phyloP scores from a whole-genome alignment of 2,797 vertebrate species.

The Chelmon rostratus region DNA sequence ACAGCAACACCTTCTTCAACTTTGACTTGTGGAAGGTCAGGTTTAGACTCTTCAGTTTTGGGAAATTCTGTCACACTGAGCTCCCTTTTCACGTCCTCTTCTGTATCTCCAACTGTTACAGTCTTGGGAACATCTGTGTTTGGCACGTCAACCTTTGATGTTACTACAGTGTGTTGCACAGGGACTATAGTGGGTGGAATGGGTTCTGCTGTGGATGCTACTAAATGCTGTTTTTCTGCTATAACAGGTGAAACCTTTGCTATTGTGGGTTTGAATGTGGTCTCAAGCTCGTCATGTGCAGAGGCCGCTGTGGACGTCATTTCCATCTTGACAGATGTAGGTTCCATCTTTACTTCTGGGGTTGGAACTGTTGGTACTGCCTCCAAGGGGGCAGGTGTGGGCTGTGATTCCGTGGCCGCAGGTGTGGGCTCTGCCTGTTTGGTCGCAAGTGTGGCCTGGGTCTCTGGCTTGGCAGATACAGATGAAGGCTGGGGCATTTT shows the following conservation, averaged over 20 bases:
- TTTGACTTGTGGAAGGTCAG: slow-evolving; percentile 41
- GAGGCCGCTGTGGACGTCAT: slow-evolving; percentile 11
- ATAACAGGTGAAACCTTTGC: slow-evolving; percentile 29
- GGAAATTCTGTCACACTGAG: slow-evolving; percentile 11
- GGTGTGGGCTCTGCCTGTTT: slow-evolving; percentile 54
- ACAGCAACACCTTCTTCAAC: slow-evolving; percentile 7
- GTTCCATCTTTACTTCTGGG: slow-evolving; percentile 44
- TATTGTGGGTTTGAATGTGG: slow-evolving; percentile 14
- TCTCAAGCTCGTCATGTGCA: slow-evolving; percentile 27
- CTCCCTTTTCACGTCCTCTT: slow-evolving; percentile 37
- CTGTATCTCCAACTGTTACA: slow-evolving; percentile 23
- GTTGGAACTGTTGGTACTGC: slow-evolving; percentile 20
- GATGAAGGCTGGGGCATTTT: slow-evolving; percentile 80
- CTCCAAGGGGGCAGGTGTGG: slow-evolving; percentile 21
- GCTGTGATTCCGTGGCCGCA: slow-evolving; percentile 51
- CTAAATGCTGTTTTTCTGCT: slow-evolving; percentile 40
- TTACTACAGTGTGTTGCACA: slow-evolving; percentile 36
- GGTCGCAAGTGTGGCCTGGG: slow-evolving; percentile 56
- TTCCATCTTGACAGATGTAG: slow-evolving; percentile 47
- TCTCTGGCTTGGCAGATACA: slow-evolving; percentile 62
- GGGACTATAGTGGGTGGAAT: background rate
- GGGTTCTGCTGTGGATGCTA: slow-evolving; percentile 31
- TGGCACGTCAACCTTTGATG: slow-evolving; percentile 35
- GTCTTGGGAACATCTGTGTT: slow-evolving; percentile 33
- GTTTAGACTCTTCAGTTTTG: slow-evolving; percentile 39